Percentiles rank a stretch among this genome's conserved stretches.
Evolutionary conservation across 2,113 vertebrate genomes (phyloP).

Genomic region (Eudyptes chrysolophus): DNA sequence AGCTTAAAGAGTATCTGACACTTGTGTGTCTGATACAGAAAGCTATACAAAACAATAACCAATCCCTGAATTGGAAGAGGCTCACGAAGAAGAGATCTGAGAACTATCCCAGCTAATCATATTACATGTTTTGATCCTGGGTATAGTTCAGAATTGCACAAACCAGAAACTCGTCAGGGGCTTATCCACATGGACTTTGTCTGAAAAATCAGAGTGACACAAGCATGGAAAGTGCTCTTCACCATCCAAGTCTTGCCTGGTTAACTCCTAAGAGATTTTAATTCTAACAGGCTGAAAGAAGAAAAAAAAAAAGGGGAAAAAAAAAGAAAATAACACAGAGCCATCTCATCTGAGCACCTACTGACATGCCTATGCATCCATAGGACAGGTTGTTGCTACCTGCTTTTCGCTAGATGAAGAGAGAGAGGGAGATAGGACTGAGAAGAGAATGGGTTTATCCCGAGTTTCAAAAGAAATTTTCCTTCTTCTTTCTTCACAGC

Average conservation of each 20-base stretch:
- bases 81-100: neutral
- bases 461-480: neutral
- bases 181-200: neutral
- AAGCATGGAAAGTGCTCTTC: neutral
- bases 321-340: neutral
- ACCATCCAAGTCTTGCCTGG: neutral
- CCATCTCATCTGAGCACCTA: neutral
- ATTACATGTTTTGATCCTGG: neutral
- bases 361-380: neutral
- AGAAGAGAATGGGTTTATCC: neutral
- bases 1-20: neutral
- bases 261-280: neutral
- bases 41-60: neutral
- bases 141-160: neutral
- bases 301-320: too few species aligned
- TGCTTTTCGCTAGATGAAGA: neutral
- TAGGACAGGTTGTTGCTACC: neutral
- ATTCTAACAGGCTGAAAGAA: neutral
- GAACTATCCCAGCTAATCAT: rapidly evolving
- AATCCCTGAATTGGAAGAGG: neutral
- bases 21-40: neutral
- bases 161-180: neutral
- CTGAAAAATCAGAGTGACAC: neutral
- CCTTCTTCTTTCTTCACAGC: neutral
- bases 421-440: neutral